These are phyloP conservation scores for Sminthopsis crassicaudata DNA, from an alignment of 2,113 vertebrate species.

Conservation along the genomic window DNA sequence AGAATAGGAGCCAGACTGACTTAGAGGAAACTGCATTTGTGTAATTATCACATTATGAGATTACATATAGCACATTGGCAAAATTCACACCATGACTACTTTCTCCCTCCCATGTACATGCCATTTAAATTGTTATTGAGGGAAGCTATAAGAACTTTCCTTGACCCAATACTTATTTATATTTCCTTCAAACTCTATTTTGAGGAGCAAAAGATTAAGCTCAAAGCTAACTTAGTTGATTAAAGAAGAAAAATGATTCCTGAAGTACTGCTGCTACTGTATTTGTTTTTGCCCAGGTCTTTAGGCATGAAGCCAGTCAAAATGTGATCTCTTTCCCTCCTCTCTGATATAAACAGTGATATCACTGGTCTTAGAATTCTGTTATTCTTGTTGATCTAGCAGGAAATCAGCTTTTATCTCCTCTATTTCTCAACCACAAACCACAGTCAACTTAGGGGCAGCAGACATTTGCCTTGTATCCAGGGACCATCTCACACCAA, in stretches of 20 bases:
- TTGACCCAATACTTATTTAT: background rate
- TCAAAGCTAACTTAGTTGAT: background rate
- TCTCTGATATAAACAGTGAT: too few relatives aligned
- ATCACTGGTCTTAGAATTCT: too few relatives aligned
- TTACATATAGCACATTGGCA: too few relatives aligned
- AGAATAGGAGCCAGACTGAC: background rate
- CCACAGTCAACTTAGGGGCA: too few relatives aligned
- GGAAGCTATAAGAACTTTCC: background rate
- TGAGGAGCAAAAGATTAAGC: background rate
- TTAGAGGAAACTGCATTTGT: conserved; percentile 14
- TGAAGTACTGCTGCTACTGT: background rate
- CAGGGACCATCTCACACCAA: too few relatives aligned
- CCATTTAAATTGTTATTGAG: background rate
- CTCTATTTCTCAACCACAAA: too few relatives aligned
- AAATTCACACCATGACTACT: background rate
- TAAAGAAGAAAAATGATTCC: too few relatives aligned
- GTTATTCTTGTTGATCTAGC: too few relatives aligned
- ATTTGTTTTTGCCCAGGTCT: background rate
- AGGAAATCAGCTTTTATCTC: too few relatives aligned
- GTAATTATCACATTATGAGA: too few relatives aligned
- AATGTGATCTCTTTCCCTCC: background rate
- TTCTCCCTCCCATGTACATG: background rate
- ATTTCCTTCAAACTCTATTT: background rate
- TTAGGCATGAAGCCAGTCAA: background rate
- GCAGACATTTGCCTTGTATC: too few relatives aligned